A percentile compares a stretch with the other conserved stretches of the same genome.
Conservation (phyloP, 2,888 invertebrate genomes). For the Pinctada fucata region DNA sequence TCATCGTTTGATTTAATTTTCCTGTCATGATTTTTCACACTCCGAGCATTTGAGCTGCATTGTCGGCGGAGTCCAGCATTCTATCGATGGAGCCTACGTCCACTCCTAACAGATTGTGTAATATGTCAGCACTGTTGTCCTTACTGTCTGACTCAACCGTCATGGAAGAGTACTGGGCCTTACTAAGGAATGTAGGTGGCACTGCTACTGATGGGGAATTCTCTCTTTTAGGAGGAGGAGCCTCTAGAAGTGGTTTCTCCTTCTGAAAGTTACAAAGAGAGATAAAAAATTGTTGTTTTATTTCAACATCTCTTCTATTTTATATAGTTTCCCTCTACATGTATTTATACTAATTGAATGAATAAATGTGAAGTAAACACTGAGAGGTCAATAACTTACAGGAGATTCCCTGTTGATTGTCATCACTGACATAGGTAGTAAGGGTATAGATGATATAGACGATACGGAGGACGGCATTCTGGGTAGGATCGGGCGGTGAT, state of each 20-base stretch:
- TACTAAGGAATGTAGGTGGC: background rate
- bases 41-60: constrained; percentile 91
- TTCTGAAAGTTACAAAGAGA: background rate
- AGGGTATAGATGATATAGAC: constrained; percentile 12
- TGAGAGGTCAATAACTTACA: too few relatives aligned
- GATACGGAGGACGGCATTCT: constrained; percentile 3
- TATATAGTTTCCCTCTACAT: background rate
- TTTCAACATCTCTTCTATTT: background rate
- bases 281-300: too few relatives aligned
- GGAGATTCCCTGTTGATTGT: background rate
- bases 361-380: too few relatives aligned
- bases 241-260: background rate
- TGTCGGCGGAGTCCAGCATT: constrained; percentile 86
- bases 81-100: constrained; percentile 90
- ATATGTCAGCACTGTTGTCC: constrained; percentile 79
- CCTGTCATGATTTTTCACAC: background rate
- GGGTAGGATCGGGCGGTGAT: constrained; percentile 28
- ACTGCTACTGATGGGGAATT: background rate
- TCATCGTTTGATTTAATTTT: too few relatives aligned
- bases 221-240: background rate
- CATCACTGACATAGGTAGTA: constrained; percentile 21
- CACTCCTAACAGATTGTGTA: constrained; percentile 92
- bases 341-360: background rate
- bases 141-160: constrained; percentile 49
- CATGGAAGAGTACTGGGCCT: constrained; percentile 21